phyloP scores from a whole-genome alignment of 2,113 vertebrate genomes.

The Lophotis ruficrista region DNA sequence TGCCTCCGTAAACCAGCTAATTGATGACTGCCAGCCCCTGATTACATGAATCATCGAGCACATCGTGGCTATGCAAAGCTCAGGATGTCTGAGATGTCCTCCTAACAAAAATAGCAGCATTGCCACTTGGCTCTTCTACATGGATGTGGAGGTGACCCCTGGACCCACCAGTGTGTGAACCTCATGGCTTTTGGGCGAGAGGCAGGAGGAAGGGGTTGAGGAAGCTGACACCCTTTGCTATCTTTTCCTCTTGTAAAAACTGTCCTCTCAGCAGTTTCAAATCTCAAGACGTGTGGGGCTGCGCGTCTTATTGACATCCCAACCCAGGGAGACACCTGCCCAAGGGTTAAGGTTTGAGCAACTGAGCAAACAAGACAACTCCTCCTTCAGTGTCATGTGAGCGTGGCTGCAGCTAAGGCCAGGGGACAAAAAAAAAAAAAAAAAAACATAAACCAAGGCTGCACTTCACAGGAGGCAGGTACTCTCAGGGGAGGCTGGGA shows the following conservation, averaged over 20 bases:
- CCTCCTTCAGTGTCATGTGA: not conserved
- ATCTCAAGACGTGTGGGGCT: not conserved
- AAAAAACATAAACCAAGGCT: not conserved
- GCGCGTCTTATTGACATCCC: not conserved
- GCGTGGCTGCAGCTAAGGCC: rapidly evolving
- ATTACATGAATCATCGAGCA: not conserved
- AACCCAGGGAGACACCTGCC: not conserved
- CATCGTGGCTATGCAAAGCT: not conserved
- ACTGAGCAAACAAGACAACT: rapidly evolving
- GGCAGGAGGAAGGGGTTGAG: not conserved
- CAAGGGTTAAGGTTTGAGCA: not conserved
- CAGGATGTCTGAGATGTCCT: not conserved
- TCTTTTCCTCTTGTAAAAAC: not conserved
- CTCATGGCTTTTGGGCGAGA: rapidly evolving
- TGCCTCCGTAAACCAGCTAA: not conserved
- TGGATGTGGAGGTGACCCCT: not conserved
- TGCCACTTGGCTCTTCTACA: rapidly evolving
- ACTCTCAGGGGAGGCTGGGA: not conserved
- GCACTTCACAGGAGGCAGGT: rapidly evolving
- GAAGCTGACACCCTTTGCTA: not conserved
- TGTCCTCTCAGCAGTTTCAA: not conserved
- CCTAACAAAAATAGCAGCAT: not conserved
- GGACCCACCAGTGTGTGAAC: too few species aligned
- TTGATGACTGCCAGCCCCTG: not conserved
- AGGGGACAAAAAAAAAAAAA: not conserved